These are phyloP conservation scores for Hypomesus transpacificus DNA, from an alignment of 2,113 vertebrate species.

Conservation along the genomic window DNA sequence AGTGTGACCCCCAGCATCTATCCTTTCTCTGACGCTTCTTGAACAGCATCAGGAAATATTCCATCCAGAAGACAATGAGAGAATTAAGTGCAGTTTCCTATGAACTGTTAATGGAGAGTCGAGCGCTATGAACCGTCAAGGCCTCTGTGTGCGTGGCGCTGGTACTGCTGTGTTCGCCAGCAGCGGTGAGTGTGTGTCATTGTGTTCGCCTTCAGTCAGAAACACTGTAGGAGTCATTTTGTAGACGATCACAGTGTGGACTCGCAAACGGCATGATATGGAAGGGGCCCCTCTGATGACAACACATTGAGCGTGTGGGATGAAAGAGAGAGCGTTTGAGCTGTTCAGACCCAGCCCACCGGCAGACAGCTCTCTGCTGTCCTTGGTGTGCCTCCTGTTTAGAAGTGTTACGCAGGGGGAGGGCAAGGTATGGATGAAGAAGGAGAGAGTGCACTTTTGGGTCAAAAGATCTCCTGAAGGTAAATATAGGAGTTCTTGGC, in stretches of 20 bases:
- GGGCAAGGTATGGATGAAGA: neutral
- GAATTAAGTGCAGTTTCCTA: neutral
- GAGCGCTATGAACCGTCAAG: neutral
- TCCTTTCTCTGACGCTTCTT: neutral
- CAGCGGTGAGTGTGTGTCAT: neutral
- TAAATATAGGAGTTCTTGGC: neutral
- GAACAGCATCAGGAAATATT: too few relatives aligned
- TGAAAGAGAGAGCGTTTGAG: constrained; percentile 9
- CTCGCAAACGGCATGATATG: neutral
- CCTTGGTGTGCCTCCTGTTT: neutral
- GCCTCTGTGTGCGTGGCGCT: constrained; percentile 3
- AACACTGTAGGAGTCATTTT: neutral
- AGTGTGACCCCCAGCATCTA: neutral
- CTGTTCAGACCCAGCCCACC: neutral
- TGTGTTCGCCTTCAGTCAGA: neutral
- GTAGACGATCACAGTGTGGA: neutral
- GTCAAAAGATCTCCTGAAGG: neutral
- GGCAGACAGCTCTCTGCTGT: too few relatives aligned
- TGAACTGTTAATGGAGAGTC: neutral
- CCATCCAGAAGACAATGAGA: neutral
- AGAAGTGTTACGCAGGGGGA: neutral
- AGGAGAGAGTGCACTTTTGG: neutral
- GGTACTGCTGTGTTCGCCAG: neutral
- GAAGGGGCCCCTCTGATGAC: neutral
- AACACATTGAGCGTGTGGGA: neutral